Base-by-base conservation (phyloP, 2,888 invertebrate genomes). In the Drosophila paramelanica region DNA sequence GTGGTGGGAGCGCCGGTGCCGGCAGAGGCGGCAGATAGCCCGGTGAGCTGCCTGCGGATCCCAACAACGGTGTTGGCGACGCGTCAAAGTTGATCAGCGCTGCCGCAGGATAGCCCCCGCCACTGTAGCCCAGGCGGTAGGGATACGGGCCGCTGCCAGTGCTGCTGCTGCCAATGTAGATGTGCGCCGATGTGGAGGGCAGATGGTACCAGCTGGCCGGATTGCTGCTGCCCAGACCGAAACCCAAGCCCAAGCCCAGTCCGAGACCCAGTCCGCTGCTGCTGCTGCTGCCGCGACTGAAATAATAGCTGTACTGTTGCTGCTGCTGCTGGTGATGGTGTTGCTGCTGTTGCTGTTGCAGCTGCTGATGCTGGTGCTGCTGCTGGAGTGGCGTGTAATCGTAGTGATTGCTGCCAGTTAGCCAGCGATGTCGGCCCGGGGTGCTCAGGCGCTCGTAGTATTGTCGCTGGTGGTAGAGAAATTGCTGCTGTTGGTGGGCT, bases 121-220 rank as follows among this genome's bases (percentile, higher is more conserved):
- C 83, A 51, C 72, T 76, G 41, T 86, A 86, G 23, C 77, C 79
- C 8, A 81, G 41, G 5, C 82, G 75, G 62, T 87, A 82, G 17
- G 72, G 73, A 78, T 89, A 89, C 11, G 72, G 66, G 20, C 69
- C 73, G n/a, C 76, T 79, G 55, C 81, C 77, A 66, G 79, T 81
- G 36, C 81, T 79, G 53, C 82, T 88, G 77, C 86, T 89, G 57
- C 88, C 85, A n/a, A 89, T 89, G 13, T 89, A 90, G 14, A 89
- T 84, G 59, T 90, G 90, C 7, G 90, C 90, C 81, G 90, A 89
- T 13, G 88, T 88, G 39, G 83, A 85, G 67, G 89, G 89, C 72
- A 90, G 73, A 60, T 86, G 65, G 56, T 88, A 81, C 82, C 89
- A 87, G 79, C 83, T 80, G 76, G 68, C 58, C 55, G 85, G 58